Base-by-base conservation (phyloP, 2,113 vertebrate genomes). In the Cyphomyrus discorhynchus region DNA sequence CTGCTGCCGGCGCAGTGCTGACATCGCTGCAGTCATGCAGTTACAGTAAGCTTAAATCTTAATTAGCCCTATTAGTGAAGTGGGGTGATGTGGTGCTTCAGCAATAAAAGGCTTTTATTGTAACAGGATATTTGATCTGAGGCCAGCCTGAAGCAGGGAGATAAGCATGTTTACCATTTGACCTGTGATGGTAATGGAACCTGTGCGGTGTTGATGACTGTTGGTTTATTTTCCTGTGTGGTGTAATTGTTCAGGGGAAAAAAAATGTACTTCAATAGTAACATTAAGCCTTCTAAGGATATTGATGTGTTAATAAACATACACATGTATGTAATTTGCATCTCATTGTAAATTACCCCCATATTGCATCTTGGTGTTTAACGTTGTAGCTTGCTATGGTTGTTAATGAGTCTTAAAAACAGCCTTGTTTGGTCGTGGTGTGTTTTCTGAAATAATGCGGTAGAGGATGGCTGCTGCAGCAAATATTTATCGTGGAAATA, bases 401-500 rank as follows among this genome's bases (percentile, higher is more conserved):
- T 46, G 21, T 24, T 95, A 56, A 56, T 56, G 96, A 95, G 94
- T 91, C 93, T 94, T 94, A 92, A 95, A 94, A 95, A 7, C 74
- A 95, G 95, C 93, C 91, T 88, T 91, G 92, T 89, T 93, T 92
- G 91, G 92, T 92, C 93, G 91, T 93, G 93, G 93, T 93, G 93
- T 93, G 91, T 94, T 92, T 95, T 94, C 94, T 93, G 95, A 94
- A 92, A 93, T 92, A 89, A 91, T 94, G 95, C 95, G 93, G 92
- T 92, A 94, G 95, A 96, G 94, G 92, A 92, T 9, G 27, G 8
- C 11, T 27, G 15, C n/a, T 82, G 13, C 27, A 19, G 19, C 70
- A 39, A 45, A 46, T 17, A 17, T 15, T 10, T 95, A 92, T 94
- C 94, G 95, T 93, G 95, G 94, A 94, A 95, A 42, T 42, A 42